These are phyloP conservation scores for Chironomus tepperi DNA, from an alignment of 1,140 invertebrate genomes.

Conservation along the genomic window DNA sequence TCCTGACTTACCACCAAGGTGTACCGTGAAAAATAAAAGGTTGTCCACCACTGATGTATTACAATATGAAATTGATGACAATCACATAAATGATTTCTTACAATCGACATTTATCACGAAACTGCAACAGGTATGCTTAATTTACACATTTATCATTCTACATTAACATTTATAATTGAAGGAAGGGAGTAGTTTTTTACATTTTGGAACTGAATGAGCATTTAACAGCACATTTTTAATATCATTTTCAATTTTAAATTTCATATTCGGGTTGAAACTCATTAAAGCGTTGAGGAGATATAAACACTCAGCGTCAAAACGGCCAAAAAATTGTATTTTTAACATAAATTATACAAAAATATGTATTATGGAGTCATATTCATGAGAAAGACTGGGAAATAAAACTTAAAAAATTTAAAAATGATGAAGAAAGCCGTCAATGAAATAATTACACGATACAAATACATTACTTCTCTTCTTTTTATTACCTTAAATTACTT, in stretches of 20 bases:
- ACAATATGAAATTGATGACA: background rate
- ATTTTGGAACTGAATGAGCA: background rate
- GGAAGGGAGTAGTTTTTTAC: background rate
- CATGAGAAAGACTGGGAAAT: too few species aligned
- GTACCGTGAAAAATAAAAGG: too few species aligned
- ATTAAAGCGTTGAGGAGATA: background rate
- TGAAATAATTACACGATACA: too few species aligned
- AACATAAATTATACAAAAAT: background rate
- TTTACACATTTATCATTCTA: constrained; percentile 9
- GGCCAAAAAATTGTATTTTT: background rate
- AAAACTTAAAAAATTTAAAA: too few species aligned
- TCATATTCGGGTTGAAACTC: background rate
- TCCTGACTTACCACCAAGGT: too few species aligned
- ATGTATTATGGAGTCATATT: too few species aligned
- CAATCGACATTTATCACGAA: background rate
- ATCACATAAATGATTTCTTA: background rate
- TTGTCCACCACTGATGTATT: too few species aligned
- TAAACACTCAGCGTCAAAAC: constrained; percentile 4
- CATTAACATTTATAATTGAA: background rate
- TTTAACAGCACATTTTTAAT: background rate
- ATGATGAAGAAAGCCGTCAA: too few species aligned
- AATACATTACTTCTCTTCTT: too few species aligned
- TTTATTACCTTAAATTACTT: too few species aligned
- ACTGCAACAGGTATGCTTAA: constrained; percentile 17
- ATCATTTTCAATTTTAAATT: background rate